phyloP scores from a whole-genome alignment of 2,888 invertebrate genomes.

The Agrotis exclamationis region DNA sequence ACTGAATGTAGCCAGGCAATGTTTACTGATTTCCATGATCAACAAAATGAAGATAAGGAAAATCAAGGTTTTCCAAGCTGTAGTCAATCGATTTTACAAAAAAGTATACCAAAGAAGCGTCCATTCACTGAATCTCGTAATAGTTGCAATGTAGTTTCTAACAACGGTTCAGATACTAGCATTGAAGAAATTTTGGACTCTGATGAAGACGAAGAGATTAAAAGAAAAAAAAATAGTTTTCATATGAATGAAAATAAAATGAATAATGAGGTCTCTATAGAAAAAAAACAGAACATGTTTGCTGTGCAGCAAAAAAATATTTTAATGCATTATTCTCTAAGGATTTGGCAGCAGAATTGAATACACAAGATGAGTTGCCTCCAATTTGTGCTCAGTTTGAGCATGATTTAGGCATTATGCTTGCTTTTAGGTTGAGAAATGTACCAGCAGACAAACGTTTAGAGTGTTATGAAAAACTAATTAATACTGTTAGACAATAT shows the following conservation, averaged over 20 bases:
- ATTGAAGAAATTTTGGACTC: constrained; percentile 25
- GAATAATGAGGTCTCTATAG: constrained; percentile 5
- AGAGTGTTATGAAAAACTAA: constrained; percentile 12
- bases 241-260: constrained; percentile 13
- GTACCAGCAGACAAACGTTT: constrained; percentile 7
- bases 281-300: constrained; percentile 7
- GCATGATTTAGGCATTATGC: constrained; percentile 12
- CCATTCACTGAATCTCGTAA: constrained; percentile 20
- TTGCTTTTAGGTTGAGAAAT: constrained; percentile 12
- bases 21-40: constrained; percentile 22
- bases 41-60: constrained; percentile 19
- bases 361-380: constrained; percentile 21
- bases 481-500: constrained; percentile 11
- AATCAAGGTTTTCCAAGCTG: constrained; percentile 22
- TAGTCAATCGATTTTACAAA: constrained; percentile 20
- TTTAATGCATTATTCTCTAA: constrained; percentile 13
- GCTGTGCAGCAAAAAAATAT: constrained; percentile 15
- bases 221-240: constrained; percentile 14
- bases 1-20: constrained; percentile 18
- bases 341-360: constrained; percentile 13
- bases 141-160: constrained; percentile 12
- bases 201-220: constrained; percentile 14
- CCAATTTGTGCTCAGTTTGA: constrained; percentile 23
- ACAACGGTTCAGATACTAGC: constrained; percentile 10
- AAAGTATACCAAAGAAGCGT: constrained; percentile 17